phyloP scores from a whole-genome alignment of 1,140 invertebrate species.

The Euura saliciscinereae region DNA sequence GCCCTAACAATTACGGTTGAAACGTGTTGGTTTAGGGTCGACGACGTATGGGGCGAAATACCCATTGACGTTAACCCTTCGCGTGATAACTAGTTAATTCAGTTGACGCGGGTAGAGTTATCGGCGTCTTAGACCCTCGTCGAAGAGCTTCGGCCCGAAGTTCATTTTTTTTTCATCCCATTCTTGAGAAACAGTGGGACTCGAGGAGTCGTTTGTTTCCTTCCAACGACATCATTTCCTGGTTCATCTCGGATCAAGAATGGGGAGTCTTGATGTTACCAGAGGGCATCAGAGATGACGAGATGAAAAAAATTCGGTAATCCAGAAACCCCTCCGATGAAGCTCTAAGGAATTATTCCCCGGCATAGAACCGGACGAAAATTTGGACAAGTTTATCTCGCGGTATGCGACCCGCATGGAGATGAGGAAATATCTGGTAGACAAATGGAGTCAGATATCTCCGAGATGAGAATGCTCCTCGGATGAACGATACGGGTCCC shows the following conservation, averaged over 20 bases:
- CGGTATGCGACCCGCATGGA: slow-evolving; percentile 33
- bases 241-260: too few relatives aligned
- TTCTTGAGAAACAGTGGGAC: too few relatives aligned
- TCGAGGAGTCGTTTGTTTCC: too few relatives aligned
- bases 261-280: too few relatives aligned
- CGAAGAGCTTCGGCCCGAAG: too few relatives aligned
- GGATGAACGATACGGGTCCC: slow-evolving; percentile 3
- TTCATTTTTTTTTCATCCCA: too few relatives aligned
- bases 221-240: too few relatives aligned
- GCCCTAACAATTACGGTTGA: neutral
- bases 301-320: too few relatives aligned
- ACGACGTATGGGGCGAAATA: neutral
- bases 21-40: neutral
- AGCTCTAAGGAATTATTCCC: neutral
- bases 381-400: neutral
- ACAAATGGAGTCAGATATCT: slow-evolving; percentile 36
- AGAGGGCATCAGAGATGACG: too few relatives aligned
- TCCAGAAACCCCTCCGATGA: neutral
- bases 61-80: neutral
- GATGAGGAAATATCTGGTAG: slow-evolving; percentile 31
- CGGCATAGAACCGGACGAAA: too few relatives aligned
- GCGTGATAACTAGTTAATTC: neutral
- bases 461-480: slow-evolving; percentile 5
- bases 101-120: neutral
- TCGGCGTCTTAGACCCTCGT: too few relatives aligned